These are phyloP conservation scores for Stenolophus ochropezus DNA, from an alignment of 2,888 invertebrate species.

Conservation along the genomic window DNA sequence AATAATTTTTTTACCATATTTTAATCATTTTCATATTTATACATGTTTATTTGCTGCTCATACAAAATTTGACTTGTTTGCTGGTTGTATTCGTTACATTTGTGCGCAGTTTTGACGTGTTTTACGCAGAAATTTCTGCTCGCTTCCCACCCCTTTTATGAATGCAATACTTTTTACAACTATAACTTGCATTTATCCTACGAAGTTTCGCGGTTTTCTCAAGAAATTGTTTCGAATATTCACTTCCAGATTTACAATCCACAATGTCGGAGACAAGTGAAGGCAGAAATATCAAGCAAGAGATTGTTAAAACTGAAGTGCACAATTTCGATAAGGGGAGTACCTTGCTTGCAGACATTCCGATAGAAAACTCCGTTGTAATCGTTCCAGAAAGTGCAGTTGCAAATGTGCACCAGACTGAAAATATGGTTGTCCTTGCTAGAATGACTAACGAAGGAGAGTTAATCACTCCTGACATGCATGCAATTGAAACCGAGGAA, in stretches of 20 bases:
- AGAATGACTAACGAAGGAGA: slow-evolving; percentile 50
- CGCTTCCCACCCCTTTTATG: not conserved
- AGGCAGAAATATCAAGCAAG: slow-evolving; percentile 13
- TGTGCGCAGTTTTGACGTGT: not conserved
- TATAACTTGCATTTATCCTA: not conserved
- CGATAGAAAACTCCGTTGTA: slow-evolving; percentile 43
- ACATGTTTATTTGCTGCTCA: not conserved
- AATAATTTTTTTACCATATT: slow-evolving; percentile 32
- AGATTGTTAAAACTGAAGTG: slow-evolving; percentile 15
- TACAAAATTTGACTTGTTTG: not conserved
- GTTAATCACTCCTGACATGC: slow-evolving; percentile 50
- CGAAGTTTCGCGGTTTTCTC: not conserved
- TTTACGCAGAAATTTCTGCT: not conserved
- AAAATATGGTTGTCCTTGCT: slow-evolving; percentile 49
- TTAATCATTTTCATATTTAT: not conserved
- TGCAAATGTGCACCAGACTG: not conserved
- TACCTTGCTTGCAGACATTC: slow-evolving; percentile 53
- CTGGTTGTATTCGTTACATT: not conserved
- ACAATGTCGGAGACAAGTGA: slow-evolving; percentile 55
- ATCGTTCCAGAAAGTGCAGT: slow-evolving; percentile 41
- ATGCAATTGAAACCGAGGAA: not conserved
- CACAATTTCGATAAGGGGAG: not conserved
- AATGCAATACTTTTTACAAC: not conserved
- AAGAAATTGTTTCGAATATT: not conserved
- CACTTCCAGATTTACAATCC: not conserved